These are phyloP conservation scores for Chironomus riparius DNA, from an alignment of 2,888 invertebrate genomes.

Conservation along the genomic window DNA sequence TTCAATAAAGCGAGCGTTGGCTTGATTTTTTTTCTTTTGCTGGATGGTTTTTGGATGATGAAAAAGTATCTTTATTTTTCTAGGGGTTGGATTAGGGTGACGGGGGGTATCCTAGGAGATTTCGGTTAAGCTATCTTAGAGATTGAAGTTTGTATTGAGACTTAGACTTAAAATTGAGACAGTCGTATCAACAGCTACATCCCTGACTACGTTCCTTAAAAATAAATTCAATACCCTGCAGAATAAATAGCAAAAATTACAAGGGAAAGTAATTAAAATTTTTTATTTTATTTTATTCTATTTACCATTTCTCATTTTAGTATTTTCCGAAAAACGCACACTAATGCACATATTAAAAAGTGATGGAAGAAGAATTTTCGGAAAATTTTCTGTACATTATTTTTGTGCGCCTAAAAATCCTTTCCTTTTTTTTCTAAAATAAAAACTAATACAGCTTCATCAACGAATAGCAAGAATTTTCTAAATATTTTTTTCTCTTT, in stretches of 20 bases:
- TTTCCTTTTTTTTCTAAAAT: conserved; percentile 2
- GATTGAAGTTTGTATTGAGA: too few relatives aligned
- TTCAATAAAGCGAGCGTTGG: background rate
- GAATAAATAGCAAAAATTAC: background rate
- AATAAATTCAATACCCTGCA: background rate
- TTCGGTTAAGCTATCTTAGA: too few relatives aligned
- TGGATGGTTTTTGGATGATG: background rate
- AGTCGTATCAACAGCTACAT: too few relatives aligned
- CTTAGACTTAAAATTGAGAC: too few relatives aligned
- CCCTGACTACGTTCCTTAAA: too few relatives aligned
- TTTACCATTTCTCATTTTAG: background rate
- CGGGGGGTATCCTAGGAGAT: too few relatives aligned
- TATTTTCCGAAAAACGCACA: conserved; percentile 7
- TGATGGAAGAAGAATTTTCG: background rate
- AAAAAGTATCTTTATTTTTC: too few relatives aligned
- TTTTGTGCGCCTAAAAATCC: conserved; percentile 4
- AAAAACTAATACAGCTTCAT: conserved; percentile 25
- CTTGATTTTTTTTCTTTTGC: background rate
- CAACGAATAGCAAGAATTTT: background rate
- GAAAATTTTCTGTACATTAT: conserved; percentile 14
- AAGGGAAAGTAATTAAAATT: conserved; percentile 25
- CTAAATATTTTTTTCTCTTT: background rate
- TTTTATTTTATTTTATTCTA: background rate
- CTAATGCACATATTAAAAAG: conserved; percentile 17
- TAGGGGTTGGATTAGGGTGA: too few relatives aligned